phyloP scores from a whole-genome alignment of 2,113 vertebrate species.

The Connochaetes taurinus region DNA sequence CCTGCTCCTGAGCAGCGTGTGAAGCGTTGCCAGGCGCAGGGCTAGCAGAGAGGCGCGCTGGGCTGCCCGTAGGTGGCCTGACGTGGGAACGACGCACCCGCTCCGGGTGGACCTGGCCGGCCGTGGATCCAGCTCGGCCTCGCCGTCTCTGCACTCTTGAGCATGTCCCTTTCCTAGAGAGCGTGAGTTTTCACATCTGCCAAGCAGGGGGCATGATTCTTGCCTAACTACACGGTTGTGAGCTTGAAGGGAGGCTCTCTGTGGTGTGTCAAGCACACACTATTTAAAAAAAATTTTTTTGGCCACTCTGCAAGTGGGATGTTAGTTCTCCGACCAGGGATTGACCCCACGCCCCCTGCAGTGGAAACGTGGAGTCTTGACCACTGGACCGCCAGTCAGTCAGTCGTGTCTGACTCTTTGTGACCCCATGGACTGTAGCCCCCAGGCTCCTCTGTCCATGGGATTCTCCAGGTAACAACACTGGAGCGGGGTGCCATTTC shows the following conservation, averaged over 20 bases:
- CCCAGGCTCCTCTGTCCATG: neutral
- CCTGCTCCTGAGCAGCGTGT: neutral
- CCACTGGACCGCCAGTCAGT: no score
- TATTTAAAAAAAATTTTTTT: neutral
- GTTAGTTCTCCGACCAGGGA: neutral
- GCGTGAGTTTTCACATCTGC: neutral
- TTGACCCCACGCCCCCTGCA: neutral
- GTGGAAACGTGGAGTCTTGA: neutral
- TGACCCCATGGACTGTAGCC: neutral
- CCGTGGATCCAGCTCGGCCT: neutral
- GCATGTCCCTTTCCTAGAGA: no score
- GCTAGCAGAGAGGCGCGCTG: rapidly evolving
- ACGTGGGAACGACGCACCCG: rapidly evolving
- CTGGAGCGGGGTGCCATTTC: neutral
- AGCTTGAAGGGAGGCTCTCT: neutral
- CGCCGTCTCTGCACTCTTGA: neutral
- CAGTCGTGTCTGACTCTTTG: neutral
- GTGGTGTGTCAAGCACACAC: neutral
- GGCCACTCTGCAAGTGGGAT: neutral
- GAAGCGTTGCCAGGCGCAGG: rapidly evolving
- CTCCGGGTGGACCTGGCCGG: neutral
- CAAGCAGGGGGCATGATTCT: neutral
- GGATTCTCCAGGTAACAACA: neutral
- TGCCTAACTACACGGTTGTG: neutral
- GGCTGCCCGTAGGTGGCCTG: neutral